Evolutionary conservation across 2,113 vertebrate species (phyloP).

Genomic region (Siphamia tubifer): DNA sequence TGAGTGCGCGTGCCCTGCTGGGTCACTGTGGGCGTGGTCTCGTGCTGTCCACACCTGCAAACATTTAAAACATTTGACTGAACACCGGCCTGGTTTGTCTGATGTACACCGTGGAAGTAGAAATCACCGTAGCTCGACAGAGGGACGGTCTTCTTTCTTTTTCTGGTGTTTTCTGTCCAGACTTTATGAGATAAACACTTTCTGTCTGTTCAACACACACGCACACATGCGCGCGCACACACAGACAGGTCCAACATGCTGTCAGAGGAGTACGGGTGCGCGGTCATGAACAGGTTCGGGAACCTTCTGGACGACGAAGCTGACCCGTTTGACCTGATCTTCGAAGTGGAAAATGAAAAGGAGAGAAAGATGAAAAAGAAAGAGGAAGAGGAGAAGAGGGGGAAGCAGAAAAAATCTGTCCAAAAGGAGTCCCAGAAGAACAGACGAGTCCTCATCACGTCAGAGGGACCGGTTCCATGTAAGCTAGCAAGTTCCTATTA

Average conservation of each 20-base stretch:
- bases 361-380: constrained; percentile 70
- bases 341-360: constrained; percentile 68
- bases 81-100: not conserved
- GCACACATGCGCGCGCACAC: no score
- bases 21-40: constrained; percentile 54
- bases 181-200: not conserved
- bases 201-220: not conserved
- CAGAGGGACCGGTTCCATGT: constrained; percentile 14
- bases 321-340: constrained; percentile 88
- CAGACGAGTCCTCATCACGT: constrained; percentile 5
- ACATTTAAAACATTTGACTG: constrained; percentile 40
- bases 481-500: not conserved
- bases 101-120: not conserved
- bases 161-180: not conserved
- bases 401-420: constrained; percentile 49
- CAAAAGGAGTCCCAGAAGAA: constrained; percentile 85
- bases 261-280: constrained; percentile 82
- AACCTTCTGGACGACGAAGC: constrained; percentile 88
- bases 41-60: constrained; percentile 41
- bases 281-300: constrained; percentile 87
- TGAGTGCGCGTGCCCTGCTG: no score
- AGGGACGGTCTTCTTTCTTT: not conserved
- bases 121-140: not conserved
- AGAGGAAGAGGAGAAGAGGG: constrained; percentile 72
- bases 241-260: constrained; percentile 61